phyloP scores from a whole-genome alignment of 2,888 invertebrate species.

The Cephonodes hylas region DNA sequence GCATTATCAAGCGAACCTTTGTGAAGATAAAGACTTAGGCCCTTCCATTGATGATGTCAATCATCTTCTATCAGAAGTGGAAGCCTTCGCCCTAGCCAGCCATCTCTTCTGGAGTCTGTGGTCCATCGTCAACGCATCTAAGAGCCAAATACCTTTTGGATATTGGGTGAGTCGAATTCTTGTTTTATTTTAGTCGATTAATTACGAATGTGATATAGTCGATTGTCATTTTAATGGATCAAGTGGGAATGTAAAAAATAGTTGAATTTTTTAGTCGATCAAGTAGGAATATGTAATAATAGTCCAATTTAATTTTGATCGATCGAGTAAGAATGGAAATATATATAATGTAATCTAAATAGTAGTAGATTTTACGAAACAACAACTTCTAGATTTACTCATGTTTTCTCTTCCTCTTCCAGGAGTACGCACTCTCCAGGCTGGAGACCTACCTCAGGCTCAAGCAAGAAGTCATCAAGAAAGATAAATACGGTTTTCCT shows the following conservation, averaged over 20 bases:
- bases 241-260: no score
- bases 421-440: conserved; percentile 86
- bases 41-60: conserved; percentile 80
- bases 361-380: no score
- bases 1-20: conserved; percentile 44
- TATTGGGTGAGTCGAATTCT: conserved; percentile 89
- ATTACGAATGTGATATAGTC: no score
- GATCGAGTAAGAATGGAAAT: no score
- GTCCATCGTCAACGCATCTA: conserved; percentile 93
- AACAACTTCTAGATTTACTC: no score
- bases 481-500: conserved; percentile 60
- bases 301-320: no score
- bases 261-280: no score
- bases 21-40: conserved; percentile 40
- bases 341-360: no score
- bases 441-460: conserved; percentile 83
- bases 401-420: no score
- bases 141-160: conserved; percentile 95
- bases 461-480: conserved; percentile 79
- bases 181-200: no score
- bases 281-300: no score
- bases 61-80: conserved; percentile 87
- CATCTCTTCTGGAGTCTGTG: conserved; percentile 98
- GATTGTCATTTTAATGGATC: no score
- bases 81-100: conserved; percentile 91